Base-by-base conservation (phyloP, 1,140 invertebrate species). In the Charaxes varanes region DNA sequence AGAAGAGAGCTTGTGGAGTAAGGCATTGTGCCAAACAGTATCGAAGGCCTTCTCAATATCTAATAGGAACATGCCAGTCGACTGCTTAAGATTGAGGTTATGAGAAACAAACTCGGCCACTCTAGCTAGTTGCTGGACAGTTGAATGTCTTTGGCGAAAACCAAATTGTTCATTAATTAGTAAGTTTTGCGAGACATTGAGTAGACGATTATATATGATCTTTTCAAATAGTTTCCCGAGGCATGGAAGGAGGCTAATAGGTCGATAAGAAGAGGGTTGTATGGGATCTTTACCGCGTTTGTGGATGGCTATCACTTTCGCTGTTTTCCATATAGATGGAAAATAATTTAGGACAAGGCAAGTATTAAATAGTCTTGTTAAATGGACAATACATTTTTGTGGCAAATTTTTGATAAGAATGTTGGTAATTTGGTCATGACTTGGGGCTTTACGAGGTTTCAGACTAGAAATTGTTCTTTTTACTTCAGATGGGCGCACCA, bases 21-120 rank as follows among this genome's bases (percentile, higher is more conserved):
- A 35, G 1, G 66, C 59, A 1, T 40, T 14, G 12, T 62, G 59
- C 71, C 67, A 74, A 0, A 79, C 56, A 19, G 49, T 48, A 38
- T 79, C 60, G 28, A 78, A 68, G 0, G 76, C 67, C 43, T 68
- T 61, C 16, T 48, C 23, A 0, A 76, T 51, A 18, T 80, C 67
- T 1, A 77, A 42, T 15, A 73, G 66, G 1, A 62, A 21, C 27
- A 13, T 27, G 17, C 17, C 42, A 21, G 30, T 37, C 0, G 16
- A 24, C 6, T 22, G 6, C 2, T 7, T 7, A 2, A n/a, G 21
- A 6, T 41, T 31, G 2, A 41, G n/a, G 6, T 22, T n/a, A 21
- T 30, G 19, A 6, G 37, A 21, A 19, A 37, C 26, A 17, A 16
- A 14, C 12, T 37, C 23, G 6, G 14, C 11, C 2, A 37, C 35